Evolutionary conservation across 2,888 invertebrate genomes (phyloP), one percentile per base, ranked within the genome.

Genomic region (Atherix ibis): DNA sequence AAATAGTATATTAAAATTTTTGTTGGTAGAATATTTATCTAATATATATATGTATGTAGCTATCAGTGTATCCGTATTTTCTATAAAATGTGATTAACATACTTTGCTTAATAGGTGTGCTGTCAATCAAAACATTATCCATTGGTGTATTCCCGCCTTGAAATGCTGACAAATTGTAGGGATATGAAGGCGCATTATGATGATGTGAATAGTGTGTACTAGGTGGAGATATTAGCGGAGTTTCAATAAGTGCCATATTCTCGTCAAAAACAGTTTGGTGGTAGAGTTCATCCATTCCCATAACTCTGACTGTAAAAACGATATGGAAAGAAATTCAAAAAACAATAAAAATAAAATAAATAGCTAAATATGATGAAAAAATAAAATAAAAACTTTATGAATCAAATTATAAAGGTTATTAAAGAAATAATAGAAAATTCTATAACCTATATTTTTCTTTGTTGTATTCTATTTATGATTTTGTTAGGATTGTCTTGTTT

Each of bases 281-380:
- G 48, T 57, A 53, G 49, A 49, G 58, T 44, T 61, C 62, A 55
- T 61, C 62, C 59, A 61, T 57, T 51, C 62, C 62, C 60, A 61
- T 59, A 46, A 59, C 50, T 55, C 61, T 57, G 51, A 62, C 60
- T 61, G 62, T 45, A 58, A 58, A 31, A 18, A 30, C 22, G 32
- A 30, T 32, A 32, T 30, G 22, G 15, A 29, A 31, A 18, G 22
- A 15, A 27, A 19, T 27, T 19, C 10, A 18, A 5, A 31, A 9
- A 24, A 31, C 5, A 26, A 26, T 26, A 26, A 26, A 26, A 26
- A 22, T 10, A 22, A 22, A 22, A n/a, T n/a, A n/a, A n/a, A n/a
- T n/a, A n/a, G n/a, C n/a, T n/a, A n/a, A 15, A 9, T 4, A 14
- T 10, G 17, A 29, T 29, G 17, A 6, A 19, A 9, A 19, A 19